Evolutionary conservation across 2,888 invertebrate species (phyloP).

Genomic region (Lepidocyrtoides sp.): DNA sequence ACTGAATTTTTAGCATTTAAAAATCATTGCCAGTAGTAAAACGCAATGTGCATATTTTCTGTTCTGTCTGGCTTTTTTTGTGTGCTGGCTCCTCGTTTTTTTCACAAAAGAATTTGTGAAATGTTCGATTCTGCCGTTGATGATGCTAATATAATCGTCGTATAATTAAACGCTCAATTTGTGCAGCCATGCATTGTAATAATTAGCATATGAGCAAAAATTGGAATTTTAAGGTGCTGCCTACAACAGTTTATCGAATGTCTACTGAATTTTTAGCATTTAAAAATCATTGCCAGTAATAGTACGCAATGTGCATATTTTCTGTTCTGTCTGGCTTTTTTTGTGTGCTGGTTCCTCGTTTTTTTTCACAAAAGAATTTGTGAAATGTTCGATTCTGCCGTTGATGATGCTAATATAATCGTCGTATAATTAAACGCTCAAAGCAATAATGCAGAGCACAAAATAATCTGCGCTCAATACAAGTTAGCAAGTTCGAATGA

Average conservation of each 20-base stretch:
- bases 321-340: neutral
- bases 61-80: neutral
- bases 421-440: conserved; percentile 75
- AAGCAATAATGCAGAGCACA: conserved; percentile 65
- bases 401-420: conserved; percentile 58
- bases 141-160: conserved; percentile 61
- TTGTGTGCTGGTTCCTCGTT: neutral
- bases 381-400: neutral
- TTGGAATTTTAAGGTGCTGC: conserved; percentile 13
- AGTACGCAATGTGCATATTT: neutral
- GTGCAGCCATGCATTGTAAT: neutral
- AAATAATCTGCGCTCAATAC: conserved; percentile 42
- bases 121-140: conserved; percentile 23
- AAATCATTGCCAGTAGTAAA: neutral
- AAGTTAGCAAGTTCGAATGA: conserved; percentile 16
- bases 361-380: neutral
- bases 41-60: neutral
- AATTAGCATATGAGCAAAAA: conserved; percentile 62
- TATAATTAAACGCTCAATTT: conserved; percentile 76
- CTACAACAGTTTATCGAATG: conserved; percentile 5
- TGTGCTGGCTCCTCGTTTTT: neutral
- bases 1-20: neutral
- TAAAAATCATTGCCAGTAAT: neutral
- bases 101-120: neutral
- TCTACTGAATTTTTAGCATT: neutral